These are phyloP conservation scores for Patella ulyssiponensis DNA, from an alignment of 2,888 invertebrate species.

Conservation along the genomic window DNA sequence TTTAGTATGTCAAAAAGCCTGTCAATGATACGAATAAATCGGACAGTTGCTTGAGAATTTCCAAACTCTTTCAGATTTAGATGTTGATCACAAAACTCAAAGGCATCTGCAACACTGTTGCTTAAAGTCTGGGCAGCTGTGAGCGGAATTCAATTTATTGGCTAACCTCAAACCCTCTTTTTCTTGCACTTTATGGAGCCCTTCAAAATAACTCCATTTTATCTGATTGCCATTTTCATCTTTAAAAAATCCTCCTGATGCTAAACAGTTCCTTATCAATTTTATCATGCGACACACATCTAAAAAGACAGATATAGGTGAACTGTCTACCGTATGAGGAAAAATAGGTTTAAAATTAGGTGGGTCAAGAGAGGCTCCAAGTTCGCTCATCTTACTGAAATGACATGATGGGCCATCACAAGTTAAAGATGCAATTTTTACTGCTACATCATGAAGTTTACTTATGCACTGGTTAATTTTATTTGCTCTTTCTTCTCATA, in stretches of 20 bases:
- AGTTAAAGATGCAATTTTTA: constrained; percentile 6
- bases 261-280: not conserved
- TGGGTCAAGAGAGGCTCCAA: constrained; percentile 6
- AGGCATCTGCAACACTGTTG: not conserved
- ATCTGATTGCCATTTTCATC: not conserved
- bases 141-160: not conserved
- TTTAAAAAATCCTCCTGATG: not conserved
- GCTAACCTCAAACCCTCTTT: not conserved
- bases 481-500: constrained; percentile 12
- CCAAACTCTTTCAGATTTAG: not conserved
- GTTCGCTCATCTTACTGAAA: constrained; percentile 6
- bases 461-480: not conserved
- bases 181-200: not conserved
- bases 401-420: constrained; percentile 17
- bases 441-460: constrained; percentile 2
- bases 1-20: constrained; percentile 1
- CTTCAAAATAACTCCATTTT: not conserved
- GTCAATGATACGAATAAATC: constrained; percentile 5
- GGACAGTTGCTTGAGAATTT: constrained; percentile 1
- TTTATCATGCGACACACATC: not conserved
- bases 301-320: not conserved
- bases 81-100: not conserved
- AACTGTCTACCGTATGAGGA: not conserved
- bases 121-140: not conserved
- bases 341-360: not conserved